A percentile compares a stretch with the other conserved stretches of the same genome.
Evolutionary conservation across 2,888 invertebrate genomes (phyloP).

Genomic region (Crematogaster levior): DNA sequence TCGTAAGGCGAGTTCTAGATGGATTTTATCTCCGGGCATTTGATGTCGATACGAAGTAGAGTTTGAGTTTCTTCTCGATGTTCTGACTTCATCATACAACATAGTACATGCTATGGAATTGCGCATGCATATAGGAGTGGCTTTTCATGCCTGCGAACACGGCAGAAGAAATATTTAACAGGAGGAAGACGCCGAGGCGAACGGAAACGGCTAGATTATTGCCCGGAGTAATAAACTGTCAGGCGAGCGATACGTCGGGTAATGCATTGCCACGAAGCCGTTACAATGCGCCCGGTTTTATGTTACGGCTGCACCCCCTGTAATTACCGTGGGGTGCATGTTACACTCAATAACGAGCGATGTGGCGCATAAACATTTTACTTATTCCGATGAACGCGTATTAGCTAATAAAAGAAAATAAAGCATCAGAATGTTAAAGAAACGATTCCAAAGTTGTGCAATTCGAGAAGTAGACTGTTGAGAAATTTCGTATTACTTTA

Average conservation of each 20-base stretch:
- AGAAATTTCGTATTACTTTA: constrained; percentile 3
- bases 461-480: neutral
- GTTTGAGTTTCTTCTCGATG: neutral
- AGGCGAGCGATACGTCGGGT: constrained; percentile 45
- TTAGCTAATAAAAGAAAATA: constrained; percentile 17
- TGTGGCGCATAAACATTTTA: constrained; percentile 18
- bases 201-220: constrained; percentile 60
- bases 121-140: constrained; percentile 23
- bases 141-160: constrained; percentile 1
- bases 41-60: constrained; percentile 28
- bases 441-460: neutral
- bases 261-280: constrained; percentile 53
- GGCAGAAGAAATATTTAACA: constrained; percentile 58
- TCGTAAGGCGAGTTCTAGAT: neutral
- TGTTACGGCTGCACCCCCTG: constrained; percentile 41
- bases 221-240: constrained; percentile 65
- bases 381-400: constrained; percentile 4
- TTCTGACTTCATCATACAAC: neutral
- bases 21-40: neutral
- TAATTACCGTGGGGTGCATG: constrained; percentile 57
- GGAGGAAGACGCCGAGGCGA: constrained; percentile 45
- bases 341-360: constrained; percentile 23
- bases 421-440: neutral
- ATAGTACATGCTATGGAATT: neutral
- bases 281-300: constrained; percentile 60